Percentiles rank a stretch among this genome's conserved stretches.
Conservation (phyloP, 2,797 vertebrate species). For the Chaenodraco wilsoni region DNA sequence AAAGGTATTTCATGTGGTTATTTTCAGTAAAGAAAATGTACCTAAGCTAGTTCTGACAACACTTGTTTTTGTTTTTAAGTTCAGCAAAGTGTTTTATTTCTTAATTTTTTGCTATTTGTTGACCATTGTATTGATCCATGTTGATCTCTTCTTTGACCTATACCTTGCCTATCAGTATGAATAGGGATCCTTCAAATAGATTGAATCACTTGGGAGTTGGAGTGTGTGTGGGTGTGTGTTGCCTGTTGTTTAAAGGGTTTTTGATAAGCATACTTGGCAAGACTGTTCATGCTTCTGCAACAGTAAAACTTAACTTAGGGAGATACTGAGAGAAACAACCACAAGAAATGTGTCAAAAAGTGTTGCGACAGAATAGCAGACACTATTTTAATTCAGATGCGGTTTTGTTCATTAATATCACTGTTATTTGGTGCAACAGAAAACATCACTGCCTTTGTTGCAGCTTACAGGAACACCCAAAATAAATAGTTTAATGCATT, state of each 20-base stretch:
- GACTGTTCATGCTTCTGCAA: constrained; percentile 45
- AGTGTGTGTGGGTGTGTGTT: background rate
- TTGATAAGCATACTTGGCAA: constrained; percentile 34
- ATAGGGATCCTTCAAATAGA: no score
- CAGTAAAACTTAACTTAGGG: background rate
- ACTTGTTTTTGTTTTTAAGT: no score
- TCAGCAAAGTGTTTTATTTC: no score
- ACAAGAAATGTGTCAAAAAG: background rate
- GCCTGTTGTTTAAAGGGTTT: constrained; percentile 18
- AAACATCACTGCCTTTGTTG: background rate
- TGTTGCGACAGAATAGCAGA: background rate
- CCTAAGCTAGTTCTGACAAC: no score
- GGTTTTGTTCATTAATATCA: background rate
- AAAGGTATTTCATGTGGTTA: no score
- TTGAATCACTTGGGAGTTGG: background rate
- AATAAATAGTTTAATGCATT: background rate
- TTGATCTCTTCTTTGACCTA: no score
- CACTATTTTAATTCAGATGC: background rate
- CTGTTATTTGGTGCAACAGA: background rate
- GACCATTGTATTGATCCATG: no score
- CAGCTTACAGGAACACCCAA: background rate
- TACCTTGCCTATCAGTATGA: no score
- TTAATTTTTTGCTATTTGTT: no score
- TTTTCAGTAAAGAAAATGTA: no score
- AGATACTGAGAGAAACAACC: constrained; percentile 1